Conservation (phyloP, 2,797 vertebrate species). For the Muscicapa comitata region DNA sequence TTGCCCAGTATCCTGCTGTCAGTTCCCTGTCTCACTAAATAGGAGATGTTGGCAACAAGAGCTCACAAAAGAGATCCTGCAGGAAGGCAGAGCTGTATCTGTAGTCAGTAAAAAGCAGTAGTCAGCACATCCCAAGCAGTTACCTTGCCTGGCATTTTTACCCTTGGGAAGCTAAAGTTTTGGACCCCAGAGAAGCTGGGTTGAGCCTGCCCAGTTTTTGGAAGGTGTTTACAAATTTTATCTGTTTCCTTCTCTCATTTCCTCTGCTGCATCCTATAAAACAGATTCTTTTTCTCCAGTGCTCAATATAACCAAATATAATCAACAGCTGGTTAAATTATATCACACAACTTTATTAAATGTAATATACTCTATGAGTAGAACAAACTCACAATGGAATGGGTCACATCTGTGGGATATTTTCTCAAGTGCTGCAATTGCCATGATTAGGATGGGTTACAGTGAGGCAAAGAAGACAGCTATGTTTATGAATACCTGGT, state of each 20-base stretch:
- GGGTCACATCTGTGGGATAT: neutral
- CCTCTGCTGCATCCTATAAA: neutral
- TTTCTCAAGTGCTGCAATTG: slow-evolving; percentile 12
- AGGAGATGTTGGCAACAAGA: neutral
- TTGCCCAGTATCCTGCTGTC: neutral
- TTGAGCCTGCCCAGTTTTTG: neutral
- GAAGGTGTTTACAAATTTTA: neutral
- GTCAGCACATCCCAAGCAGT: neutral
- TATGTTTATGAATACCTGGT: neutral
- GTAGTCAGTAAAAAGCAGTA: neutral
- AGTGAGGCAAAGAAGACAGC: neutral
- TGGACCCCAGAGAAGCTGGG: neutral
- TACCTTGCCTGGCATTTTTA: neutral
- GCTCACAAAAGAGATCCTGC: neutral
- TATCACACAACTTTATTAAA: neutral
- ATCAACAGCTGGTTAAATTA: neutral
- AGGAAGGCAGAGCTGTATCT: neutral
- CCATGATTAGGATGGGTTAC: neutral
- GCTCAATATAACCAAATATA: neutral
- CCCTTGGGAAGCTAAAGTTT: neutral
- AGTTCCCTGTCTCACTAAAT: neutral
- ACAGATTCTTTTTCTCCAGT: neutral
- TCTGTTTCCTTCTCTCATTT: neutral
- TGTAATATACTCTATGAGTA: neutral
- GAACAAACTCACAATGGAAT: neutral